A percentile compares a stretch with the other conserved stretches of the same genome.
Evolutionary conservation across 2,797 vertebrate species (phyloP).

Genomic region (Todus mexicanus): DNA sequence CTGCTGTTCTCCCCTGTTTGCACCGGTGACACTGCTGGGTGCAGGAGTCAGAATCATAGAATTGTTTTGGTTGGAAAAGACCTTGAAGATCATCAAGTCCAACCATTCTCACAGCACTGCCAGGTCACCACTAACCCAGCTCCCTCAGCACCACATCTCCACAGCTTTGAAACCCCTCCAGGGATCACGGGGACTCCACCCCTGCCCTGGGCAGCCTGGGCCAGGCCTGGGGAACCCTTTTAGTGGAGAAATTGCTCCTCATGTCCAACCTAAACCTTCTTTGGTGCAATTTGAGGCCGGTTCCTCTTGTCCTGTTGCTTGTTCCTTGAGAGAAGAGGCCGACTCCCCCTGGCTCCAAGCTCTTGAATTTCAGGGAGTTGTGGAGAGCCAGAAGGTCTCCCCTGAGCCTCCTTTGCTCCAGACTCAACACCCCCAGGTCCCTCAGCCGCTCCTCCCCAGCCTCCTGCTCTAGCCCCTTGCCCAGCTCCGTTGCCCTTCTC

Average conservation of each 20-base stretch:
- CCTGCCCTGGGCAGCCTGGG: background rate
- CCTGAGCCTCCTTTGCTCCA: background rate
- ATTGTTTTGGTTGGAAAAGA: background rate
- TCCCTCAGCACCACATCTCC: background rate
- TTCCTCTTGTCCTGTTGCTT: background rate
- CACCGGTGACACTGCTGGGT: fast-evolving
- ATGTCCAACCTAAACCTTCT: background rate
- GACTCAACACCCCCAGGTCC: background rate
- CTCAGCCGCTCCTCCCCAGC: background rate
- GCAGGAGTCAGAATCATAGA: background rate
- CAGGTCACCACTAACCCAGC: background rate
- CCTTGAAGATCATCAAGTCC: background rate
- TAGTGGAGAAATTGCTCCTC: background rate
- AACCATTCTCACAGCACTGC: background rate
- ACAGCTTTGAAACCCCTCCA: background rate
- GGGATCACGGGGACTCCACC: background rate
- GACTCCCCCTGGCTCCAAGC: background rate
- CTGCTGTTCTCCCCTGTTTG: background rate
- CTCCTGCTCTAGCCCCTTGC: background rate
- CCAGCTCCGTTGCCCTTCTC: background rate
- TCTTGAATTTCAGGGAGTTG: background rate
- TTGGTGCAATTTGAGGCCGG: background rate
- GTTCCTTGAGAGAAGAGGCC: background rate
- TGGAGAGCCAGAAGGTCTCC: background rate
- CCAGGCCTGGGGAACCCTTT: background rate